Conservation (phyloP, 2,888 invertebrate genomes). For the Fissipunctia ypsillon region DNA sequence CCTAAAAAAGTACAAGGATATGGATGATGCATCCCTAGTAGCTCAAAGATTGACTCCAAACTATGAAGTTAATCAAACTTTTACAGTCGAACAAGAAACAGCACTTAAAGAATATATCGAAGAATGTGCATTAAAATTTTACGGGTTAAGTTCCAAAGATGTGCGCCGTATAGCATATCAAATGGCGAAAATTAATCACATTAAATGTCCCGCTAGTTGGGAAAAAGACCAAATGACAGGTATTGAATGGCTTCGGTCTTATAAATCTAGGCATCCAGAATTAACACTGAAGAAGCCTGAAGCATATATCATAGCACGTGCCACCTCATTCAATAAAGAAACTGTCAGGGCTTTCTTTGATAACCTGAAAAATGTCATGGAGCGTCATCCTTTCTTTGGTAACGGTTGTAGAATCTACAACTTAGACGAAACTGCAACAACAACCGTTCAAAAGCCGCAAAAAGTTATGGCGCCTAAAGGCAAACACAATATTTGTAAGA, state of each 20-base stretch:
- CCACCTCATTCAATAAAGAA: slow-evolving; percentile 49
- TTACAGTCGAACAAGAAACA: too few relatives aligned
- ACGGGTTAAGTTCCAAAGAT: not conserved
- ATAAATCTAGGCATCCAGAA: slow-evolving; percentile 14
- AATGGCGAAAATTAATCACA: slow-evolving; percentile 2
- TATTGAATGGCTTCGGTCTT: slow-evolving; percentile 1
- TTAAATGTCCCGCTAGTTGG: not conserved
- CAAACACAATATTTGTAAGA: slow-evolving; percentile 24
- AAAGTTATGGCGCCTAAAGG: slow-evolving; percentile 34
- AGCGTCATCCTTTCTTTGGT: slow-evolving; percentile 31
- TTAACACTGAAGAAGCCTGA: slow-evolving; percentile 36
- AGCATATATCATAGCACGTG: slow-evolving; percentile 39
- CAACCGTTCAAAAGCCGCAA: slow-evolving; percentile 33
- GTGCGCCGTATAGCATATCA: slow-evolving; percentile 3
- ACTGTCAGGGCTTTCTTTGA: too few relatives aligned
- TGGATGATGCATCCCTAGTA: too few relatives aligned
- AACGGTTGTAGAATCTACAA: slow-evolving; percentile 23
- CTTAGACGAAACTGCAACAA: slow-evolving; percentile 32
- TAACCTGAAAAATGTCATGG: slow-evolving; percentile 50
- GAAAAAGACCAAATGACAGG: slow-evolving; percentile 3
- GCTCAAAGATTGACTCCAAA: too few relatives aligned
- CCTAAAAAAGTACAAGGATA: too few relatives aligned
- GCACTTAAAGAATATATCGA: slow-evolving; percentile 6
- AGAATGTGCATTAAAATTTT: slow-evolving; percentile 7
- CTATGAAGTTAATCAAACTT: too few relatives aligned